Base-by-base conservation (phyloP, 2,113 vertebrate species). In the Delphinapterus leucas region DNA sequence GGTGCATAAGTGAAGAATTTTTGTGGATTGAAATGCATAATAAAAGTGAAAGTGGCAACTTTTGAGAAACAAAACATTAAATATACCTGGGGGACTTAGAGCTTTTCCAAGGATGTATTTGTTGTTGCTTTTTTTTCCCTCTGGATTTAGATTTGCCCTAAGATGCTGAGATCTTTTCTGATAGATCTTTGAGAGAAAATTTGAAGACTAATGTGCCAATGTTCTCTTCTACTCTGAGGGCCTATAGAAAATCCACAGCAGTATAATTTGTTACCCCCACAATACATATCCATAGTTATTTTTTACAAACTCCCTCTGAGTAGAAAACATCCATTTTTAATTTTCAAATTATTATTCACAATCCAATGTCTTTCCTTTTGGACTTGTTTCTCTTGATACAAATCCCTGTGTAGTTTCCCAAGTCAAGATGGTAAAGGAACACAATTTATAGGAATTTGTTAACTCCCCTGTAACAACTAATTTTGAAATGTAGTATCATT, bases 21-120 rank as follows among this genome's bases (percentile, higher is more conserved):
- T 49, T 31, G n/a, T n/a, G 36, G 65, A 87, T 26, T 15, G 31
- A 89, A 95, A 89, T 79, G 20, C 61, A 53, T 28, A 31, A 73
- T 18, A 18, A 15, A 95, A 79, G 83, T 67, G 6, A 82, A 89
- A 96, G 44, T 28, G 38, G 5, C 7, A 81, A 80, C 17, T 85
- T 96, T 41, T 47, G 44, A 92, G 63, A 86, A 91, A 53, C 9
- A 70, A 94, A 93, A 36, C n/a, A 74, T 80, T 82, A 65, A 93
- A 17, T 80, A 79, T 60, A 44, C 15, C 76, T 68, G 23, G 13
- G 26, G n/a, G 49, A 83, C 4, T 20, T 68, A 21, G 1, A 7
- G 11, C 7, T 93, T 96, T 83, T 86, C 38, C 21, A 41, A 71
- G 53, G 41, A 53, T 36, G 1, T 36, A 31, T 82, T 77, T 76